Evolutionary conservation across 2,113 vertebrate species (phyloP).

Genomic region (Pterophyllum scalare): DNA sequence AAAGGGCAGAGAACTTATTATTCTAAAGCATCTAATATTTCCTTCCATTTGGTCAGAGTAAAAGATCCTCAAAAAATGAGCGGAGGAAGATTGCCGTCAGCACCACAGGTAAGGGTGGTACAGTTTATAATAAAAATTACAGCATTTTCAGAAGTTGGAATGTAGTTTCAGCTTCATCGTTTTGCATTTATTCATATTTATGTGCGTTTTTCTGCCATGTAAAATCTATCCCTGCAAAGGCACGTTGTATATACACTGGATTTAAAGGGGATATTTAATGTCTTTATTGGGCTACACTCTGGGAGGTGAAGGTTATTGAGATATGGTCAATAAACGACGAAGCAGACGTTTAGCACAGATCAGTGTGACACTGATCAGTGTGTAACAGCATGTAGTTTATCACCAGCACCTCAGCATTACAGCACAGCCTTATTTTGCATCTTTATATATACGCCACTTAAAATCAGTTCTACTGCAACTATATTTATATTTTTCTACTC

Average conservation of each 20-base stretch:
- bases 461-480: background rate
- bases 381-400: background rate
- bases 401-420: background rate
- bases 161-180: background rate
- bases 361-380: conserved; percentile 3
- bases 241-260: background rate
- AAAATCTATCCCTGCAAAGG: background rate
- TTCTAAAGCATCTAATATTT: background rate
- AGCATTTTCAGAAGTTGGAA: rapidly evolving
- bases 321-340: background rate
- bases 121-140: background rate
- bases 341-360: conserved; percentile 1
- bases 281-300: background rate
- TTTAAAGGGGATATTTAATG: background rate
- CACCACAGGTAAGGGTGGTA: background rate
- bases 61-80: background rate
- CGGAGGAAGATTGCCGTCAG: background rate
- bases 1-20: background rate
- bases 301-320: background rate
- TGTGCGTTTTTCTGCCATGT: background rate
- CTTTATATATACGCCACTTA: background rate
- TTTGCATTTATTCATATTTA: background rate
- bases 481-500: background rate
- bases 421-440: background rate
- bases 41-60: background rate